phyloP scores from a whole-genome alignment of 2,113 vertebrate species.

The Gulo gulo region DNA sequence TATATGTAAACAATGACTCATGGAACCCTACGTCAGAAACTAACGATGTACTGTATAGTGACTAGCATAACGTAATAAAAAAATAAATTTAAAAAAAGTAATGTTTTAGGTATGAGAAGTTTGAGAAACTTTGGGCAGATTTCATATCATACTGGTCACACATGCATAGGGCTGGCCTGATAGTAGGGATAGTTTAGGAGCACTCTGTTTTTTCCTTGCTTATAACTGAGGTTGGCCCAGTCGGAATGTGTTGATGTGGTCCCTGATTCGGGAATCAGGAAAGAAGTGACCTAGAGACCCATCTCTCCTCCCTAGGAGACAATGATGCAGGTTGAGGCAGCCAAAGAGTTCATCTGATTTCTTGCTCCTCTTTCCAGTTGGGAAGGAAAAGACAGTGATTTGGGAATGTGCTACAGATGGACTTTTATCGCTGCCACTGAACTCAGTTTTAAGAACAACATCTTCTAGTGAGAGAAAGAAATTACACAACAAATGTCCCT shows the following conservation, averaged over 20 bases:
- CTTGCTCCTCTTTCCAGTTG: background rate
- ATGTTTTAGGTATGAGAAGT: background rate
- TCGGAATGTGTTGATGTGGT: background rate
- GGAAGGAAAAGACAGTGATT: constrained; percentile 45
- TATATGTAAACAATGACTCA: no score
- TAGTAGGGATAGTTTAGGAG: background rate
- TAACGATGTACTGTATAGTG: no score
- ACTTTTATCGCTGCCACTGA: constrained; percentile 12
- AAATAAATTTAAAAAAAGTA: background rate
- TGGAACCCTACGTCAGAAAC: no score
- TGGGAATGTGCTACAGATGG: background rate
- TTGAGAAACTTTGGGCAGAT: background rate
- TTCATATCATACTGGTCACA: background rate
- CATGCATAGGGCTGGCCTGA: background rate
- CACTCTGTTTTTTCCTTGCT: background rate
- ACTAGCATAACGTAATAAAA: no score
- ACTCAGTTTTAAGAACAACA: constrained; percentile 13
- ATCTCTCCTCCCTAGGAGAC: background rate
- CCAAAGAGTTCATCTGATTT: background rate
- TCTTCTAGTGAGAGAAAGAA: constrained; percentile 42
- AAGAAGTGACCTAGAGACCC: background rate
- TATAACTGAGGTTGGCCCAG: background rate
- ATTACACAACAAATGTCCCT: constrained; percentile 14
- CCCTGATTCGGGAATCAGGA: no score
- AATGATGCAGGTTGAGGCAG: background rate